Evolutionary conservation across 2,888 invertebrate species (phyloP), one percentile per base, ranked within the genome.

Genomic region (Mimas tiliae): DNA sequence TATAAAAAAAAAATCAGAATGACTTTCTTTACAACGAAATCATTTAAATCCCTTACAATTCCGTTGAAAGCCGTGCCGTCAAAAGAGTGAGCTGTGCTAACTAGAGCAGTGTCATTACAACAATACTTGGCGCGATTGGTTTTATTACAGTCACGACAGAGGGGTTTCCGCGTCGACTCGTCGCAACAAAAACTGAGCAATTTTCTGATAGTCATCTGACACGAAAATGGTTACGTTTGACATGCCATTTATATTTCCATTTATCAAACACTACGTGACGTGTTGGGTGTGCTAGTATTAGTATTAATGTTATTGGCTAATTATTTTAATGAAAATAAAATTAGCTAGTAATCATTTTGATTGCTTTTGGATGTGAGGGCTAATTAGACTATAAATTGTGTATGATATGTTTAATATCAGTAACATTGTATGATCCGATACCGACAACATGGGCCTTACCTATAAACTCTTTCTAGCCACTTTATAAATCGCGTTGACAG

Each of bases 171-270:
- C 77, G 74, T 70, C 81, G 79, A 71, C 71, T 81, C 83, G 81
- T 79, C 84, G 87, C 82, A 83, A 87, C 87, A 86, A 89, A 82
- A 90, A 89, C 83, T 87, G 84, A 89, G 84, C 90, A 91, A 91
- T 92, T 92, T 91, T 89, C 89, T 90, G 92, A 92, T 93, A 90
- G 79, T 72, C 80, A 92, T 90, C 91, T 84, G 86, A 87, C 89
- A 89, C 83, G 89, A 82, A 82, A 86, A 86, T 89, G 82, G 87
- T 89, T 88, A 89, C 84, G 79, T 88, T 85, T 88, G 89, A 91
- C 89, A 85, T 87, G 86, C 84, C 85, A 86, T 89, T 91, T 91
- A 91, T 89, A 88, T 87, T 86, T 88, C 85, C 89, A 91, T 93
- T 91, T 90, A 87, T 90, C 89, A 89, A 85, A 69, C 52, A 63